Percentiles rank a stretch among this genome's conserved stretches.
Evolutionary conservation across 2,888 invertebrate genomes (phyloP).

Genomic region (Leptothorax acervorum): DNA sequence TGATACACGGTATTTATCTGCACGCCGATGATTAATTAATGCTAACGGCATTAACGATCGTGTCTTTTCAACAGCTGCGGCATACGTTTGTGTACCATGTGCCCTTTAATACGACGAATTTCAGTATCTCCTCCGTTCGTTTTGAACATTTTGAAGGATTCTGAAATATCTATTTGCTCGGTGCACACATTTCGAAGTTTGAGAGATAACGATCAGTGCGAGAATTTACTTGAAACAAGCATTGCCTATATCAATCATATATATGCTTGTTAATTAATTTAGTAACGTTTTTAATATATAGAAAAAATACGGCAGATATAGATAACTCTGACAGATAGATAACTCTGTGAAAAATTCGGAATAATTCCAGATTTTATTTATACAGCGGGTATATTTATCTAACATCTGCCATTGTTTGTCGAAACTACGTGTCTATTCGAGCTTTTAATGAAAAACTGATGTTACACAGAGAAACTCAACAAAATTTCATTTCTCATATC

Average conservation of each 20-base stretch:
- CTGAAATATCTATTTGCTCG: not conserved
- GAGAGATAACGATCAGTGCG: not conserved
- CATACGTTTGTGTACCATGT: not conserved
- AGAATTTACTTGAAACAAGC: conserved; percentile 5
- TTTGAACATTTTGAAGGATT: not conserved
- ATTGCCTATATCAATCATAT: not conserved
- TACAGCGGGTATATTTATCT: conserved; percentile 17
- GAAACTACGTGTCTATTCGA: not conserved
- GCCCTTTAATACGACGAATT: not conserved
- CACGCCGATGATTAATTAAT: conserved; percentile 75
- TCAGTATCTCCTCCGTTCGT: not conserved
- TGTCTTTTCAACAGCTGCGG: conserved; percentile 60
- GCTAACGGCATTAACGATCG: conserved; percentile 72
- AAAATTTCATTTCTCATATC: not conserved
- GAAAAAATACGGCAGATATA: not conserved
- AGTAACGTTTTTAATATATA: not conserved
- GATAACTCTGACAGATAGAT: not conserved
- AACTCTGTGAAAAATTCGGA: not conserved
- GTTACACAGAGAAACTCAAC: not conserved
- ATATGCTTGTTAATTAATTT: not conserved
- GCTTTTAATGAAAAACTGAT: not conserved
- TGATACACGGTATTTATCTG: conserved; percentile 70
- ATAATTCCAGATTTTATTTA: not conserved
- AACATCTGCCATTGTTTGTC: not conserved
- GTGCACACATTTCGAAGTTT: not conserved